Evolutionary conservation across 2,888 invertebrate species (phyloP).

Genomic region (Heterodera filipjevi): DNA sequence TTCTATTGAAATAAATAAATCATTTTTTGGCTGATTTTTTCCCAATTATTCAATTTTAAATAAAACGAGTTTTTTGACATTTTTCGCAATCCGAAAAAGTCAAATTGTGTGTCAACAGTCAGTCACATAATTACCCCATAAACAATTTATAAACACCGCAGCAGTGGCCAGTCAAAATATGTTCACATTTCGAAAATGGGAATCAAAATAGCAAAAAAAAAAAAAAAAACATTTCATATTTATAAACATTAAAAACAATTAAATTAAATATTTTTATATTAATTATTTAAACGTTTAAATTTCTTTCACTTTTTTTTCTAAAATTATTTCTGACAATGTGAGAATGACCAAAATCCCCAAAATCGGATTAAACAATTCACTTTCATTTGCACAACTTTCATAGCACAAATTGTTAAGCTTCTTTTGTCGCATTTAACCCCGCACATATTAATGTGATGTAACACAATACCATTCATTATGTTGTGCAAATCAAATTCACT

Average conservation of each 20-base stretch:
- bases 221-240: not conserved
- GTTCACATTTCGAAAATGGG: not conserved
- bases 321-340: not conserved
- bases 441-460: not conserved
- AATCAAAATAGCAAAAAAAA: not conserved
- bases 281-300: not conserved
- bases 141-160: not conserved
- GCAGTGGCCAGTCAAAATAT: not conserved
- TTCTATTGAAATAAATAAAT: too few relatives aligned
- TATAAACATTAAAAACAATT: not conserved
- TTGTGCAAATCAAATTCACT: too few relatives aligned
- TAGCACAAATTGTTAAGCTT: not conserved
- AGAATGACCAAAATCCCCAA: not conserved
- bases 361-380: not conserved
- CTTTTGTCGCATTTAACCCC: slow-evolving; percentile 11
- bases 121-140: not conserved
- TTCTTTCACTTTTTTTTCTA: not conserved
- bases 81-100: too few relatives aligned
- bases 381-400: not conserved
- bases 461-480: not conserved
- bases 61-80: too few relatives aligned
- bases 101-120: not conserved
- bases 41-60: too few relatives aligned
- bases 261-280: not conserved
- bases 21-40: too few relatives aligned